phyloP scores from a whole-genome alignment of 1,140 invertebrate genomes.

The Steinernema khuongi region DNA sequence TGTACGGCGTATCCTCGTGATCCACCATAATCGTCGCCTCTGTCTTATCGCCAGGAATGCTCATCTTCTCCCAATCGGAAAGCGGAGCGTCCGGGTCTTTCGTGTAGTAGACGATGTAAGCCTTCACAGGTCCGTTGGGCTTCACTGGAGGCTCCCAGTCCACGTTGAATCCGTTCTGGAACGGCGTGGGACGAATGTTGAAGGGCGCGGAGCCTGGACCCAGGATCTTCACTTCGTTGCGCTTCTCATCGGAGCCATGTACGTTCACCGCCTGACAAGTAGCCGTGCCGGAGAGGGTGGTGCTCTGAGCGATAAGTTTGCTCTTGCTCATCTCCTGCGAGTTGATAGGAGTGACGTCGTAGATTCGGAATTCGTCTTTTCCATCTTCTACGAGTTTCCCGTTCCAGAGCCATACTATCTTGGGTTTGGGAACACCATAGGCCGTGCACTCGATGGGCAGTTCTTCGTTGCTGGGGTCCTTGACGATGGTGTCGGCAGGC shows the following conservation, averaged over 20 bases:
- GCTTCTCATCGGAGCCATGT: conserved; percentile 49
- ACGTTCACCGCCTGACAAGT: conserved; percentile 54
- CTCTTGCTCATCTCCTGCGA: conserved; percentile 45
- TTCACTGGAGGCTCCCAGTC: conserved; percentile 51
- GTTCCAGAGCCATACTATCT: conserved; percentile 57
- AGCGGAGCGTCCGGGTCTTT: conserved; percentile 53
- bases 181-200: conserved; percentile 44
- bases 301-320: conserved; percentile 50
- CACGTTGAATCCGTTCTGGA: conserved; percentile 53
- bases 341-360: conserved; percentile 51
- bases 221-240: conserved; percentile 48
- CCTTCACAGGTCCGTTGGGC: conserved; percentile 51
- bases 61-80: conserved; percentile 35
- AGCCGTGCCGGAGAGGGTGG: conserved; percentile 47
- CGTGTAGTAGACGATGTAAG: conserved; percentile 56
- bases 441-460: conserved; percentile 52
- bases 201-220: conserved; percentile 52
- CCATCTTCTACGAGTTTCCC: conserved; percentile 49
- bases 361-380: conserved; percentile 55
- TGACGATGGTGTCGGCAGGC: conserved; percentile 34
- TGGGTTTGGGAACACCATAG: conserved; percentile 53
- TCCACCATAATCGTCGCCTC: conserved; percentile 42
- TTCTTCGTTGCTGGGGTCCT: conserved; percentile 48
- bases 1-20: conserved; percentile 56
- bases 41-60: conserved; percentile 33